phyloP scores from a whole-genome alignment of 2,888 invertebrate species.

The Limenitis camilla region DNA sequence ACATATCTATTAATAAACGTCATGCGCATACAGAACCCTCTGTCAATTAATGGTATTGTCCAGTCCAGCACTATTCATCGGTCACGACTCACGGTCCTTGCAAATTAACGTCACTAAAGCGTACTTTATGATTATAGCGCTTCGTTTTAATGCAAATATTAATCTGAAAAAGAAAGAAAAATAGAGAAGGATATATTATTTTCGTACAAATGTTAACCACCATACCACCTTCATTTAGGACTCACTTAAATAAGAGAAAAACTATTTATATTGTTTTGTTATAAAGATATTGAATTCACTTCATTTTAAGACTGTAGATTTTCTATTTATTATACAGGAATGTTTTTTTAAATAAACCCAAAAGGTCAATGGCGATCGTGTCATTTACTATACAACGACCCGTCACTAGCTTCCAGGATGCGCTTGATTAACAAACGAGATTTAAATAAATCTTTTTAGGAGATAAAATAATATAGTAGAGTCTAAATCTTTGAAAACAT shows the following conservation, averaged over 20 bases:
- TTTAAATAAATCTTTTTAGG: conserved; percentile 18
- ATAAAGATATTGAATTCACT: too few species aligned
- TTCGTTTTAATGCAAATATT: not conserved
- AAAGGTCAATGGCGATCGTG: conserved; percentile 29
- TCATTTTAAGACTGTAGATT: not conserved
- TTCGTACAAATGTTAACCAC: too few species aligned
- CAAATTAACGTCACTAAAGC: conserved; percentile 2
- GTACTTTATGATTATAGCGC: not conserved
- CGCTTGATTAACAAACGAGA: conserved; percentile 64
- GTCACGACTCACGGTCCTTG: conserved; percentile 1
- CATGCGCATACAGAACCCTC: conserved; percentile 38
- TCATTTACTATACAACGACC: conserved; percentile 57
- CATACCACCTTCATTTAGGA: too few species aligned
- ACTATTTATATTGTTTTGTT: too few species aligned
- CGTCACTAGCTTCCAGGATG: conserved; percentile 54
- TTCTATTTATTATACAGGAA: conserved; percentile 1
- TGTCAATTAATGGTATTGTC: conserved; percentile 50
- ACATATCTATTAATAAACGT: conserved; percentile 47
- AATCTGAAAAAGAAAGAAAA: too few species aligned
- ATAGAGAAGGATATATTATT: too few species aligned
- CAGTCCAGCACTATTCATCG: conserved; percentile 25
- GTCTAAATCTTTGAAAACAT: conserved; percentile 5
- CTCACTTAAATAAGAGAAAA: too few species aligned
- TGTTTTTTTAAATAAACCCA: conserved; percentile 19
- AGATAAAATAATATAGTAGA: too few species aligned